Conservation (phyloP, 2,113 vertebrate species). For the Silurus asotus region DNA sequence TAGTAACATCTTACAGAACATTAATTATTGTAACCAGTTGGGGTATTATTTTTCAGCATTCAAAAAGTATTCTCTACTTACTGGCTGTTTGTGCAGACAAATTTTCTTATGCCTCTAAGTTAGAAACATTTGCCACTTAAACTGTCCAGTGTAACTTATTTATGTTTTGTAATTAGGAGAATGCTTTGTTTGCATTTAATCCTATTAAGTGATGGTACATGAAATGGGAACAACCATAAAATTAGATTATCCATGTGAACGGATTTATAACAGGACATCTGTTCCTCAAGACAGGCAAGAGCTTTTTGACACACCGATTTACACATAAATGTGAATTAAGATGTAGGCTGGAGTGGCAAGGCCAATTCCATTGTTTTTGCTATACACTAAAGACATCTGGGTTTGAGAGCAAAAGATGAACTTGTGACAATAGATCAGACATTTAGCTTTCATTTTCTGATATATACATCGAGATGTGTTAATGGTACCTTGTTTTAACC, state of each 20-base stretch:
- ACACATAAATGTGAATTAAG: neutral
- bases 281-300: neutral
- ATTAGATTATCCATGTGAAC: neutral
- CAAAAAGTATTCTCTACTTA: neutral
- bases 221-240: neutral
- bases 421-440: neutral
- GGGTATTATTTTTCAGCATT: neutral
- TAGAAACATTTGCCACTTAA: neutral
- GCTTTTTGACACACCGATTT: neutral
- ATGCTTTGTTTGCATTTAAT: neutral
- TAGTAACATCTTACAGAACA: neutral
- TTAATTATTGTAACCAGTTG: neutral
- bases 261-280: neutral
- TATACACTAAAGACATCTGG: neutral
- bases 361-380: neutral
- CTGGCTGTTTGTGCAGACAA: too few species aligned
- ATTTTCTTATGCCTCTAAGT: neutral
- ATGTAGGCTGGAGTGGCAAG: neutral
- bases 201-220: slow-evolving; percentile 3
- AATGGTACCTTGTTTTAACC: neutral
- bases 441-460: neutral
- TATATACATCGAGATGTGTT: neutral
- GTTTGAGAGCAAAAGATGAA: neutral
- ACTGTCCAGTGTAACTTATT: slow-evolving; percentile 7
- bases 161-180: slow-evolving; percentile 25